Evolutionary conservation across 2,113 vertebrate species (phyloP).

Genomic region (Melanerpes aurifrons): DNA sequence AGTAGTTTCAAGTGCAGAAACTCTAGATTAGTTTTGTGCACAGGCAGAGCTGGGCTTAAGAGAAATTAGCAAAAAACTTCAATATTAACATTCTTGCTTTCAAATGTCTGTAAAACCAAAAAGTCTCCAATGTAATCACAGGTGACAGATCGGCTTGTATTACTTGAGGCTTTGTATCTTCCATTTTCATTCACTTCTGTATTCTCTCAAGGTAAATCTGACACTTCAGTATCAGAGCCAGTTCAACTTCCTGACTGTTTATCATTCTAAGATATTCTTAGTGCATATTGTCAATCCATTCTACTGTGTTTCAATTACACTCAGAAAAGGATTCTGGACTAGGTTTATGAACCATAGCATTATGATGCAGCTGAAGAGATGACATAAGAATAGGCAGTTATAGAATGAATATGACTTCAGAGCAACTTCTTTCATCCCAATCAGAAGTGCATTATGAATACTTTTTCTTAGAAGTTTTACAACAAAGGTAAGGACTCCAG

Average conservation of each 20-base stretch:
- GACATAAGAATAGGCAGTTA: neutral
- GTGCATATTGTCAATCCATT: neutral
- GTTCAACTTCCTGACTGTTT: neutral
- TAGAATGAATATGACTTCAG: neutral
- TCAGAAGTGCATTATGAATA: constrained; percentile 9
- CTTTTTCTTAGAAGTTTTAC: constrained; percentile 3
- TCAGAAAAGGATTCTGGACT: neutral
- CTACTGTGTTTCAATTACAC: neutral
- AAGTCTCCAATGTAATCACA: neutral
- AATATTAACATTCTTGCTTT: neutral
- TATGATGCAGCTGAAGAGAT: neutral
- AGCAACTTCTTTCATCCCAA: neutral
- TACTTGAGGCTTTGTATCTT: neutral
- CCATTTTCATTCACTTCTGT: neutral
- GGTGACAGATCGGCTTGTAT: neutral
- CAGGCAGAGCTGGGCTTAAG: neutral
- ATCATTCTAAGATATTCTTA: neutral
- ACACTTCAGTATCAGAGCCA: neutral
- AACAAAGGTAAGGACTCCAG: constrained; percentile 9
- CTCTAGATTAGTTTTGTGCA: neutral
- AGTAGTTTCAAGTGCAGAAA: neutral
- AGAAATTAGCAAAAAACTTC: neutral
- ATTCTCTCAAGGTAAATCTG: neutral
- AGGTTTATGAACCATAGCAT: neutral
- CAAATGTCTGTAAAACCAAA: neutral